Evolutionary conservation across 1,140 invertebrate genomes (phyloP).

Genomic region (Dryas iulia): DNA sequence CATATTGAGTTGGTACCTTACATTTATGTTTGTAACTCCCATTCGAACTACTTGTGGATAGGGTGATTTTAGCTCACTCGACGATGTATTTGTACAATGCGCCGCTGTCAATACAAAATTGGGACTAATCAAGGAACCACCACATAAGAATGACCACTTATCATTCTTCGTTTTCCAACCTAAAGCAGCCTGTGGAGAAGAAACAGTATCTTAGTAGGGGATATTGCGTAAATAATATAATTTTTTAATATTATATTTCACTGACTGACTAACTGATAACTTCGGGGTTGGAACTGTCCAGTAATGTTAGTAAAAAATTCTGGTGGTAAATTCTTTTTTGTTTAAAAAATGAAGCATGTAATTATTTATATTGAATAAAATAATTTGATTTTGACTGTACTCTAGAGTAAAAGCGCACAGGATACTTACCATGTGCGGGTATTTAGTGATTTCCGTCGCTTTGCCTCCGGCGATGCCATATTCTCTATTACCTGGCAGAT

Average conservation of each 20-base stretch:
- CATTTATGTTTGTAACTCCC: slow-evolving; percentile 47
- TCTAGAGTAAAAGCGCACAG: no score
- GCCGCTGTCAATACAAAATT: slow-evolving; percentile 32
- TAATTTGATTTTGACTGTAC: no score
- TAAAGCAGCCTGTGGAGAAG: slow-evolving; percentile 10
- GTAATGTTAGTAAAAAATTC: no score
- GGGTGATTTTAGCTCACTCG: slow-evolving; percentile 5
- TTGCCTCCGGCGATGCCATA: background rate
- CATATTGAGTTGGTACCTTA: slow-evolving; percentile 5
- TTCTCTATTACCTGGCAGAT: background rate
- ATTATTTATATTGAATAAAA: background rate
- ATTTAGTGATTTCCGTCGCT: background rate
- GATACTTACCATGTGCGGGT: slow-evolving; percentile 35
- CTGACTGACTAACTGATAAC: no score
- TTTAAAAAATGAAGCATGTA: background rate
- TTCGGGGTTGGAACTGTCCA: no score
- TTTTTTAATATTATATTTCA: no score
- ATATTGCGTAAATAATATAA: background rate
- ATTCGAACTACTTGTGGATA: slow-evolving; percentile 57
- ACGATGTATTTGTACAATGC: slow-evolving; percentile 24
- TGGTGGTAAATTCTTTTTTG: background rate
- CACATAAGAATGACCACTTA: slow-evolving; percentile 34
- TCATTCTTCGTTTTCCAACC: slow-evolving; percentile 9
- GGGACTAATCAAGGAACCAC: slow-evolving; percentile 30
- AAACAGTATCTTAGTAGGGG: background rate